Base-by-base conservation (phyloP, 2,797 vertebrate species). In the Alosa sapidissima region DNA sequence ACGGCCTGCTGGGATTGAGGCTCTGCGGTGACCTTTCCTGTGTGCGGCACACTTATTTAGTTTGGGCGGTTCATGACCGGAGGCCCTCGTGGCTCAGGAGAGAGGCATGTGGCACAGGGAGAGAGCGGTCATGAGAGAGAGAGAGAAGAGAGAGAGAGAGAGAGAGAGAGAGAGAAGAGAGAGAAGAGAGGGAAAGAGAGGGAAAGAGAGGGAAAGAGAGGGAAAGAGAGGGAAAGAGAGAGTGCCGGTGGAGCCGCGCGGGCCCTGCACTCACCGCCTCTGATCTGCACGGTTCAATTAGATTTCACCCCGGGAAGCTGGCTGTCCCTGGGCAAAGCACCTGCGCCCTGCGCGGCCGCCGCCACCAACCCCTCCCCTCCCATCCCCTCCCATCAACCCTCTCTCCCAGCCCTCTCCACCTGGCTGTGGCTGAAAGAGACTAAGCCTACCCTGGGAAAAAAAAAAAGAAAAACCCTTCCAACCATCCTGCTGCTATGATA, bases 231-330 rank as follows among this genome's bases (percentile, higher is more conserved):
- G 82, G 86, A 81, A 52, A 10, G 0, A 7, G 33, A 36, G 33
- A 2, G 14, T 14, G 72, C 72, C 72, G 7, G 72, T 21, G 41
- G 5, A 78, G 72, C 72, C 72, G 19, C 16, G 16, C 91, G 83
- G 92, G 87, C 92, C 82, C 92, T 90, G 89, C 88, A 86, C 93
- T 93, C 92, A 28, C 91, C 92, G 45, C 93, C 92, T 94, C 93
- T 94, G 92, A 96, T 95, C 93, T 93, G 93, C 94, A 94, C 94
- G 91, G 94, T 96, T 96, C 94, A 94, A 94, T 95, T 95, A 95
- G 94, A 94, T 94, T 94, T 95, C 94, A 92, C 94, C 93, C 94
- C 94, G 93, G 94, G 94, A 93, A 65, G 93, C 90, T 93, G 91
- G 92, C 93, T 93, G 92, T 93, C 90, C 89, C 92, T 93, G 93